Conservation (phyloP, 2,888 invertebrate species). For the Masnerella sp. region DNA sequence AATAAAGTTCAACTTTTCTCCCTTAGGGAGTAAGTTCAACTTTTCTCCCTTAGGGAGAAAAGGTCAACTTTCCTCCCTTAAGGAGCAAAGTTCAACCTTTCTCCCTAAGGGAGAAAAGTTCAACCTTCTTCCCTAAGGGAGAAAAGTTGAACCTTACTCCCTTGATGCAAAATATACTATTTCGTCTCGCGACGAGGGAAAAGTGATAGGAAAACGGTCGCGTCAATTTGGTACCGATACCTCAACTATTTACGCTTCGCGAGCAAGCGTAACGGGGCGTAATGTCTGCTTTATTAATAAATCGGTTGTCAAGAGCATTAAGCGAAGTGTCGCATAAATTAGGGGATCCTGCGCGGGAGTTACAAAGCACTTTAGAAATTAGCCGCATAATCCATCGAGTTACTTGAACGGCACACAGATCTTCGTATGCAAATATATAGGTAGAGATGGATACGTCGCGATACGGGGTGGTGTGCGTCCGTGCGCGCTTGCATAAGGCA, state of each 20-base stretch:
- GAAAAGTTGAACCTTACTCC: too few relatives aligned
- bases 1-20: too few relatives aligned
- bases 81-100: too few relatives aligned
- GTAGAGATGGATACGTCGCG: constrained; percentile 42
- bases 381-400: constrained; percentile 71
- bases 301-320: constrained; percentile 59
- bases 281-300: constrained; percentile 53
- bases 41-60: too few relatives aligned
- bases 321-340: constrained; percentile 66
- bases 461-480: constrained; percentile 12
- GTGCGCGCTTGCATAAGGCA: constrained; percentile 38
- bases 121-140: too few relatives aligned
- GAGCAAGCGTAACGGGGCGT: constrained; percentile 22
- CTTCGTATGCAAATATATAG: constrained; percentile 47
- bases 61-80: too few relatives aligned
- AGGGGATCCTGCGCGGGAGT: constrained; percentile 56
- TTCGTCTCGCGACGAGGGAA: too few relatives aligned
- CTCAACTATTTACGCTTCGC: constrained; percentile 20
- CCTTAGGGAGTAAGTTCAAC: too few relatives aligned
- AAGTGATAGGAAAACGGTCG: too few relatives aligned
- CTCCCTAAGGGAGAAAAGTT: too few relatives aligned
- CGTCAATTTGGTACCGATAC: constrained; percentile 5
- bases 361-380: constrained; percentile 72
- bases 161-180: too few relatives aligned
- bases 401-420: constrained; percentile 63